Evolutionary conservation across 2,113 vertebrate genomes (phyloP).

Genomic region (Mandrillus leucophaeus): DNA sequence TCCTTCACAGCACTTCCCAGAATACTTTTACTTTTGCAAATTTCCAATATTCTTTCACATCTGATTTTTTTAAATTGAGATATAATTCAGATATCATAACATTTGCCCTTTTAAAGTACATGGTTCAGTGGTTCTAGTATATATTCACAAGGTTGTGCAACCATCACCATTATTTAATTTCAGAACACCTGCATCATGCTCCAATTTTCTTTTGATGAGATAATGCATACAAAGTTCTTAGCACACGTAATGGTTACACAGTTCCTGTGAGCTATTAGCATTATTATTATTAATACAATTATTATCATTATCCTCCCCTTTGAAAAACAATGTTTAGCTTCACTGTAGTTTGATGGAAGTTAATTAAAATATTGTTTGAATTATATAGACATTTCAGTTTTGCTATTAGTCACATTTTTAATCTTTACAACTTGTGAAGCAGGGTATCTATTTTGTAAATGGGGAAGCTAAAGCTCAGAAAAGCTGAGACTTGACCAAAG

Average conservation of each 20-base stretch:
- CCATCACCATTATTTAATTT: neutral
- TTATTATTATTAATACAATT: neutral
- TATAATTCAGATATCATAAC: conserved; percentile 7
- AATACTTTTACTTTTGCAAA: neutral
- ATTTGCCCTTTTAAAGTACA: neutral
- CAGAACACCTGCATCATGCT: neutral
- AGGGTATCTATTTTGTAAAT: neutral
- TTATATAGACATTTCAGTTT: neutral
- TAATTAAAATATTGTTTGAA: neutral
- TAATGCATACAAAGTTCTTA: neutral
- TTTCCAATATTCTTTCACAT: neutral
- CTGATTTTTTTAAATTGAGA: neutral
- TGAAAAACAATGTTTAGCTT: conserved; percentile 10
- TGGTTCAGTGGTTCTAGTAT: neutral
- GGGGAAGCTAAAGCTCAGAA: neutral
- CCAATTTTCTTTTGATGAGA: conserved; percentile 6
- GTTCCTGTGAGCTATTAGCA: neutral
- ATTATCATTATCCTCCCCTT: neutral
- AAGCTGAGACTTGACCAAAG: neutral
- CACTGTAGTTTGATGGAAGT: neutral
- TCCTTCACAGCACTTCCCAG: neutral
- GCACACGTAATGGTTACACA: neutral
- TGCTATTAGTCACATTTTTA: neutral
- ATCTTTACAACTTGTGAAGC: neutral
- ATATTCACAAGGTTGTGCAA: neutral